Evolutionary conservation across 1,140 invertebrate species (phyloP), one percentile per base, ranked within the genome.

Genomic region (Apocrypta bakeri): DNA sequence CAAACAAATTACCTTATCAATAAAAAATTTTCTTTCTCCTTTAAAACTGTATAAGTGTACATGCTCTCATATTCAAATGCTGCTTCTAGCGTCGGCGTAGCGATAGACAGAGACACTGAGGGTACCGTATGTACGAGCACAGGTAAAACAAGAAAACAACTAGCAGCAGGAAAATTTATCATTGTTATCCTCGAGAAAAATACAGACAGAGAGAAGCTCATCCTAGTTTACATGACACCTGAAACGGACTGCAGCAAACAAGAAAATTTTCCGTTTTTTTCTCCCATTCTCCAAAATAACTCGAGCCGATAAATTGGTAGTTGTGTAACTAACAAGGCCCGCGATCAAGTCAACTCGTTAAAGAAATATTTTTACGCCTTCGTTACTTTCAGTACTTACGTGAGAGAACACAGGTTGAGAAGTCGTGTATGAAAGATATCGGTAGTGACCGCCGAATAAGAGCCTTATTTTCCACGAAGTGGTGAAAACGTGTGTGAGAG

Each of bases 291-390:
- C 66, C 17, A 29, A 4, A 63, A 77, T 81, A 86, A 85, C 79
- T 79, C 68, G 79, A 85, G 66, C 56, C 82, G 71, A 82, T 85
- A 83, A 79, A 27, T 79, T 71, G 66, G 37, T 24, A 31, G 40
- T 12, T 42, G 29, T 33, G 48, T 77, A 24, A 40, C 75, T 85
- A 83, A 83, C 76, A 80, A 85, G 76, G 71, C 64, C 21, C 42
- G 42, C 64, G 64, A 37, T n/a, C n/a, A n/a, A n/a, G n/a, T n/a
- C n/a, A n/a, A n/a, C n/a, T n/a, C n/a, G 37, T 33, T 71, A 56
- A 79, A 79, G 76, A 77, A 79, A 83, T 83, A 74, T 73, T 74
- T n/a, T 79, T 79, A 79, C 61, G 61, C n/a, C 64, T n/a, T 75
- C 64, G 66, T 72, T 83, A 83, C 68, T 68, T 71, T 29, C 40